Evolutionary conservation across 2,113 vertebrate species (phyloP).

Genomic region (Bungarus multicinctus): DNA sequence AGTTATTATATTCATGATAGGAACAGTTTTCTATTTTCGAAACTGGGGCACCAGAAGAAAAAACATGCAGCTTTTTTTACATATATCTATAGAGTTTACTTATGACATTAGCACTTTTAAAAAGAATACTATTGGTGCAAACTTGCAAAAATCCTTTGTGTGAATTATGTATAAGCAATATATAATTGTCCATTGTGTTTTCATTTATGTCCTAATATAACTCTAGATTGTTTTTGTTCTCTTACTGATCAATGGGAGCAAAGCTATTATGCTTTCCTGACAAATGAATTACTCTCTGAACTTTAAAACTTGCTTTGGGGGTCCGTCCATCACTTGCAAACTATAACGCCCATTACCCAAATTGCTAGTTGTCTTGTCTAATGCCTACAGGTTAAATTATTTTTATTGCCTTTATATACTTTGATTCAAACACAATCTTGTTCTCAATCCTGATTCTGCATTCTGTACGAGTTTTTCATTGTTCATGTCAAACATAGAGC

Average conservation of each 20-base stretch:
- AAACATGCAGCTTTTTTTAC: slow-evolving; percentile 7
- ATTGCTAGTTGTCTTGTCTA: not conserved
- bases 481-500: not conserved
- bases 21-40: slow-evolving; percentile 32
- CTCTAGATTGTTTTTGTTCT: not conserved
- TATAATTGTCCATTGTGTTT: not conserved
- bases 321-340: not conserved
- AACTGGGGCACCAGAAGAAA: not conserved
- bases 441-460: not conserved
- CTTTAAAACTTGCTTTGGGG: not conserved
- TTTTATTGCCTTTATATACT: not conserved
- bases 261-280: not conserved
- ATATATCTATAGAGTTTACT: not conserved
- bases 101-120: not conserved
- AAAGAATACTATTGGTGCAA: not conserved
- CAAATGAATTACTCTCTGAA: not conserved
- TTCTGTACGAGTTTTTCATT: not conserved
- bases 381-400: not conserved
- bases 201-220: not conserved
- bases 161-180: not conserved
- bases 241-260: not conserved
- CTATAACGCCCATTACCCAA: not conserved
- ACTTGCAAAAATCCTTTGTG: not conserved
- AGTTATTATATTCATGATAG: not conserved
- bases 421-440: not conserved